Conservation (phyloP, 2,797 vertebrate genomes). For the Gymnocypris eckloni region DNA sequence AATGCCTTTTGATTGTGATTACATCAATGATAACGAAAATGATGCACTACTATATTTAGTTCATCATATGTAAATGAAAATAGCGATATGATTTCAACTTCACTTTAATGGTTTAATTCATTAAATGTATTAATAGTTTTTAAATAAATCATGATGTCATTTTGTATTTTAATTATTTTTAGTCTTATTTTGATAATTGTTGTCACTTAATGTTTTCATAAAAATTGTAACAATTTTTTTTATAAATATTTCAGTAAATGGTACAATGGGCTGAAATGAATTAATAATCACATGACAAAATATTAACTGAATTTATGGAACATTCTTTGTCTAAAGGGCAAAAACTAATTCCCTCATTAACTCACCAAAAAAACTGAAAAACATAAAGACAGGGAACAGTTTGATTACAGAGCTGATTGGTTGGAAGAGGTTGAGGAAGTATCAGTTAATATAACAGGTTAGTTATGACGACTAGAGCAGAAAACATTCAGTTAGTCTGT, state of each 20-base stretch:
- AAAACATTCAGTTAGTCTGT: conserved; percentile 30
- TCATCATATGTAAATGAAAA: not conserved
- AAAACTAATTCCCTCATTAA: not conserved
- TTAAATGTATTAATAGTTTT: not conserved
- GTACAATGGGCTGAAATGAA: not conserved
- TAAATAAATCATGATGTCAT: not conserved
- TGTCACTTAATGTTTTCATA: not conserved
- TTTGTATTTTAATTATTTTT: not conserved
- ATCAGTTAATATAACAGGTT: conserved; percentile 49
- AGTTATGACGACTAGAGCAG: conserved; percentile 33
- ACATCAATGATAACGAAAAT: not conserved
- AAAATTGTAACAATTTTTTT: not conserved
- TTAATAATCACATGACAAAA: not conserved
- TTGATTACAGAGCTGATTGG: conserved; percentile 64
- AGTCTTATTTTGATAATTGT: not conserved
- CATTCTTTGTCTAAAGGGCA: not conserved
- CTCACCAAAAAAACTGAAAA: not conserved
- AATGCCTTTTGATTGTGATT: not conserved
- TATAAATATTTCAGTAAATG: not conserved
- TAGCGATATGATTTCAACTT: no score
- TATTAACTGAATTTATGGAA: not conserved
- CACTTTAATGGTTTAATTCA: not conserved
- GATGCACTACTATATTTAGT: not conserved
- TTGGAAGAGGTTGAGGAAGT: conserved; percentile 71
- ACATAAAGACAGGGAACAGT: not conserved